phyloP scores from a whole-genome alignment of 2,888 invertebrate species.

The Melieria omissa region DNA sequence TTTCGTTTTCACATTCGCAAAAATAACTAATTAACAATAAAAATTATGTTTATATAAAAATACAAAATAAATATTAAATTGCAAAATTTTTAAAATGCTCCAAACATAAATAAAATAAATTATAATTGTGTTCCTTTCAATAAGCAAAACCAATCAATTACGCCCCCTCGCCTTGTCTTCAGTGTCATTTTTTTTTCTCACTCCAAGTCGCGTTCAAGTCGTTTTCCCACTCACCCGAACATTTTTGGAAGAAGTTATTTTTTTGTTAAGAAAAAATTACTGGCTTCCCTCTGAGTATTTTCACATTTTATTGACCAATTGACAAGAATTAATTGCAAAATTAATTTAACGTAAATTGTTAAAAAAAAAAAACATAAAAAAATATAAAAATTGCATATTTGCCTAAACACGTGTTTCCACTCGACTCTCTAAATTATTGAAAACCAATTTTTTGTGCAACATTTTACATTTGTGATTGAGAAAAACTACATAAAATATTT shows the following conservation, averaged over 20 bases:
- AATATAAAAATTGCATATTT: neutral
- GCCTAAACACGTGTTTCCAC: conserved; percentile 10
- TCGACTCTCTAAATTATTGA: neutral
- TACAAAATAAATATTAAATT: neutral
- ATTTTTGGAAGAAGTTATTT: conserved; percentile 43
- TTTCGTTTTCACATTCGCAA: no score
- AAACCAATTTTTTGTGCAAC: conserved; percentile 22
- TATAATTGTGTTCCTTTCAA: neutral
- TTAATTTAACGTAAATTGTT: conserved; percentile 43
- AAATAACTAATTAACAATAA: no score
- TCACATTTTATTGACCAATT: conserved; percentile 41
- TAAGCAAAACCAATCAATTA: neutral
- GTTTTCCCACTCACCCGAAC: conserved; percentile 9
- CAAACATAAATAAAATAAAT: neutral
- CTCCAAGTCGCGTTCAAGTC: conserved; percentile 20
- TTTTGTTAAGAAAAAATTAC: conserved; percentile 33
- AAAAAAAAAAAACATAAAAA: conserved; percentile 6
- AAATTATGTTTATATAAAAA: neutral
- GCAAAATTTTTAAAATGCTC: neutral
- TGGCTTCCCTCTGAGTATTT: conserved; percentile 42
- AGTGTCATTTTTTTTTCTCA: conserved; percentile 15
- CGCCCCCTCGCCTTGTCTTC: conserved; percentile 13
- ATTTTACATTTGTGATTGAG: conserved; percentile 25
- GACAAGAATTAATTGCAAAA: conserved; percentile 42
- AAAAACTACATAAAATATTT: neutral